Evolutionary conservation across 2,888 invertebrate species (phyloP), one percentile per base, ranked within the genome.

Genomic region (Apotomis betuletana): DNA sequence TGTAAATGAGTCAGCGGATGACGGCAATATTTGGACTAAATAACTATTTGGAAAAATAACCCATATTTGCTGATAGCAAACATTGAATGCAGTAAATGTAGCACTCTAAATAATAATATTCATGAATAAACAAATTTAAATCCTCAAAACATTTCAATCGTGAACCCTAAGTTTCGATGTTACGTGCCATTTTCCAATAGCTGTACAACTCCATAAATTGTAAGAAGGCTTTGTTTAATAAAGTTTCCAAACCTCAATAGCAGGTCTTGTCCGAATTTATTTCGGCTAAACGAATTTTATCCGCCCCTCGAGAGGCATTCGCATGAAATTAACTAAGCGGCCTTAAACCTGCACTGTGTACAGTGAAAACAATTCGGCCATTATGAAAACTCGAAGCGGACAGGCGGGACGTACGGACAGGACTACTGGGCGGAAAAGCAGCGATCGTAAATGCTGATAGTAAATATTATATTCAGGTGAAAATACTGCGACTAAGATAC

Each of bases 361-460:
- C 72, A 67, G 75, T 73, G 74, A 77, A 80, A 81, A 80, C 81
- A 79, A 77, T 81, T 72, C 70, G 60, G 74, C 74, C 76, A 77
- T 80, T 80, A 76, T 77, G 78, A 81, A 81, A 80, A 80, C 76
- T 77, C 74, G 55, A 69, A 69, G 75, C 73, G 51, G 15, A n/a
- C 41, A n/a, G 10, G 6, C 1, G 41, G 15, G 8, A 62, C n/a
- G 62, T 12, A 67, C 61, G 69, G 55, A 8, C 1, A 0, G n/a
- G 9, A 9, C 36, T 8, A n/a, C 27, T 8, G 46, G 9, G 5
- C 2, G 4, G 41, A n/a, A 6, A 52, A 3, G 41, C 41, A 41
- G 41, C 41, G 6, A 41, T 41, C 5, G 41, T 41, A 41, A 15
- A 15, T 15, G 15, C 15, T 15, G 15, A 15, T 15, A 15, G 1